Conservation (phyloP, 2,113 vertebrate species). For the Lophochroa leadbeateri region DNA sequence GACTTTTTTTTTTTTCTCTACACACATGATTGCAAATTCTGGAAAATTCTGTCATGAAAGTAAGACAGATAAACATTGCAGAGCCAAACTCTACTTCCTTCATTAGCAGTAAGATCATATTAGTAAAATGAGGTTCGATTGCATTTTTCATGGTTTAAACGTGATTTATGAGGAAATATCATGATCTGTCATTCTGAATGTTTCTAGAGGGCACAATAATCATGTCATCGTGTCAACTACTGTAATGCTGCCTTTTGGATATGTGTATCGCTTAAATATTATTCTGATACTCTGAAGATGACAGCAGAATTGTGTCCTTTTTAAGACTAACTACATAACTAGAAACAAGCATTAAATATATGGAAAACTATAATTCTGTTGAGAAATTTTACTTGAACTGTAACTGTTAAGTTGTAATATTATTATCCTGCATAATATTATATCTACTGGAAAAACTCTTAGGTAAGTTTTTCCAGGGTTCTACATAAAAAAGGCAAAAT, state of each 20-base stretch:
- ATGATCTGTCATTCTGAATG: background rate
- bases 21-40: background rate
- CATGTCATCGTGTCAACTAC: constrained; percentile 7
- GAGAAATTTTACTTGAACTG: background rate
- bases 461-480: background rate
- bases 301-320: background rate
- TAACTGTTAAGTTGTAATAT: background rate
- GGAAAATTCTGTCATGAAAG: background rate
- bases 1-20: background rate
- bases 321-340: background rate
- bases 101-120: background rate
- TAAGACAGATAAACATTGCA: background rate
- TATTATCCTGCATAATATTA: background rate
- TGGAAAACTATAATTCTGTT: background rate
- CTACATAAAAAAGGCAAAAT: background rate
- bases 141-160: constrained; percentile 19
- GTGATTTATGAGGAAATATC: constrained; percentile 45
- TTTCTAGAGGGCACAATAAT: constrained; percentile 49
- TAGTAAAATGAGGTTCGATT: background rate
- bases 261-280: background rate
- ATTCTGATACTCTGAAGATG: background rate
- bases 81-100: background rate
- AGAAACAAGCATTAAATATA: background rate
- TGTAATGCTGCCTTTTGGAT: background rate
- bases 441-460: background rate